Evolutionary conservation across 2,888 invertebrate genomes (phyloP).

Genomic region (Drosophila pullipes): DNA sequence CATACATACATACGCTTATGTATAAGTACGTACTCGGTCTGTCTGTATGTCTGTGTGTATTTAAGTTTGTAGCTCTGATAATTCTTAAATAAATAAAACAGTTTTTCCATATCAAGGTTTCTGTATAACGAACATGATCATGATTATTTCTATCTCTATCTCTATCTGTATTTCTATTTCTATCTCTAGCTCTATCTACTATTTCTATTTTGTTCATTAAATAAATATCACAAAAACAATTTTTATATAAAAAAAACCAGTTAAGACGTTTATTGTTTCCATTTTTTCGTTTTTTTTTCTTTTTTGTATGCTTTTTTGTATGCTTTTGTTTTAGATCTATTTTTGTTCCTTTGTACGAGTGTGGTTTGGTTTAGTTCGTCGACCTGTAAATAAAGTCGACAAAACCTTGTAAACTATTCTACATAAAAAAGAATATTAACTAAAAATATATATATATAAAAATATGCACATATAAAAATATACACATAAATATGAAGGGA

Average conservation of each 20-base stretch:
- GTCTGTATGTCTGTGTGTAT: constrained; percentile 15
- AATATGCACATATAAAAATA: background rate
- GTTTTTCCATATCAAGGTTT: constrained; percentile 59
- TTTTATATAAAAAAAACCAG: constrained; percentile 17
- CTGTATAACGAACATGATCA: constrained; percentile 20
- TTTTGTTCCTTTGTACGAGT: constrained; percentile 16
- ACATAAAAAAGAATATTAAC: constrained; percentile 4
- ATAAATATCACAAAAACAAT: constrained; percentile 7
- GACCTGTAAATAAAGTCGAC: constrained; percentile 18
- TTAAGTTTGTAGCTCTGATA: constrained; percentile 49
- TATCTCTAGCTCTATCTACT: constrained; percentile 6
- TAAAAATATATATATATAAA: background rate
- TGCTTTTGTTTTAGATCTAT: background rate
- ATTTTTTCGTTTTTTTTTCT: background rate
- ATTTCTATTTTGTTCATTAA: constrained; percentile 32
- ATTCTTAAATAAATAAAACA: constrained; percentile 54
- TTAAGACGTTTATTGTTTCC: constrained; percentile 18
- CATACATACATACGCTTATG: constrained; percentile 6
- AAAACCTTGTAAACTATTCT: constrained; percentile 10
- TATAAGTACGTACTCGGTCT: background rate
- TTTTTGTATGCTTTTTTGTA: background rate
- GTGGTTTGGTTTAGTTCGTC: constrained; percentile 32
- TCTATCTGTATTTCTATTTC: background rate
- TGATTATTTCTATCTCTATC: constrained; percentile 14
- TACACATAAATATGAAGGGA: background rate